Base-by-base conservation (phyloP, 2,113 vertebrate species). In the Phylloscopus trochilus region DNA sequence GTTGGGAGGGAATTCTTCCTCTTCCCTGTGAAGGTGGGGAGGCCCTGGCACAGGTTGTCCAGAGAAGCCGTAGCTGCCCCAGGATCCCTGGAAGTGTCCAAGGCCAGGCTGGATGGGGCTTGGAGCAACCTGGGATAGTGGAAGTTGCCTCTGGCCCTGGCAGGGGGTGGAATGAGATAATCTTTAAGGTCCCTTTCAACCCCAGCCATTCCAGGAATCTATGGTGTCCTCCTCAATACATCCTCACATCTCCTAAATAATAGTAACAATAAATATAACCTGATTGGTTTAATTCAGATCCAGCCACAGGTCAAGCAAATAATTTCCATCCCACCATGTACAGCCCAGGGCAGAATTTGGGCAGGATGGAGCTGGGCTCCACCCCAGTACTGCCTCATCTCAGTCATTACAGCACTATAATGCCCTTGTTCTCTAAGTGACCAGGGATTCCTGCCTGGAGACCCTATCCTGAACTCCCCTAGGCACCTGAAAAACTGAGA, bases 61-160 rank as follows among this genome's bases (percentile, higher is more conserved):
- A 69, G 56, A 55, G 63, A 7, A 62, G 30, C 14, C 68, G 46
- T 53, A 53, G 62, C 16, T 69, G 79, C 17, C 15, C 11, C 47
- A 23, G 59, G 23, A 56, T 43, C 41, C 8, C 72, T 77, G 56
- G 8, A 5, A 35, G 22, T 69, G 72, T 13, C 4, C 41, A 19
- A 6, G 35, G 15, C 30, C 35, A 35, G 63, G 21, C 0, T 62
- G 62, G 30, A 68, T 0, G 0, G 24, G 39, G 17, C 8, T 55
- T 47, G 21, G 47, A 90, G 26, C 15, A 27, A 0, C 12, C 17
- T 62, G 47, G 30, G 9, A 0, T 1, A 16, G 15, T 41, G 24
- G 12, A 7, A 90, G 10, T 1, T 55, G 55, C 47, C 55, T n/a
- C 17, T 76, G 21, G 6, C 46, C 24, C 1, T 7, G n/a, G 24